phyloP scores from a whole-genome alignment of 2,113 vertebrate genomes.

The Takifugu bimaculatus region DNA sequence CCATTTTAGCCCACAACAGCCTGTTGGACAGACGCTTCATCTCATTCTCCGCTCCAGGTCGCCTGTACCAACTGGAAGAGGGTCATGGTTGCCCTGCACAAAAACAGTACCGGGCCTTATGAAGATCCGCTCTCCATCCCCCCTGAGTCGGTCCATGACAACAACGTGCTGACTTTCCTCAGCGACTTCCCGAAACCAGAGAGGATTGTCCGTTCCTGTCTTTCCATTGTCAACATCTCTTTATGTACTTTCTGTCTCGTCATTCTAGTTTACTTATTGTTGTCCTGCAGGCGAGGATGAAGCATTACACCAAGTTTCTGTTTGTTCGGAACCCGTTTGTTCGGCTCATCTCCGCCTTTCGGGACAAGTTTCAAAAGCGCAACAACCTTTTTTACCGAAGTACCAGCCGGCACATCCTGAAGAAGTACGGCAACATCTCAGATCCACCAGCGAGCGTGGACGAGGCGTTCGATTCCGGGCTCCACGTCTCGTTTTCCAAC shows the following conservation, averaged over 20 bases:
- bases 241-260: neutral
- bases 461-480: neutral
- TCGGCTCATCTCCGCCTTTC: slow-evolving; percentile 42
- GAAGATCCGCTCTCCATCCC: slow-evolving; percentile 8
- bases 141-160: rapidly evolving
- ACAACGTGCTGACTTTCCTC: neutral
- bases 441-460: neutral
- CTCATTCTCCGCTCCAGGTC: slow-evolving; percentile 30
- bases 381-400: neutral
- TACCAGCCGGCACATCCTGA: slow-evolving; percentile 2
- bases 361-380: slow-evolving; percentile 3
- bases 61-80: slow-evolving; percentile 46
- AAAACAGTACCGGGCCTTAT: slow-evolving; percentile 11
- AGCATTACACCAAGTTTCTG: slow-evolving; percentile 51
- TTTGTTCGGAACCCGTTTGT: slow-evolving; percentile 47
- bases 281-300: slow-evolving; percentile 32
- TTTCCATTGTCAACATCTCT: no score
- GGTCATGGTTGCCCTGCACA: slow-evolving; percentile 17
- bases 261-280: neutral
- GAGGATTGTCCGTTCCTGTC: slow-evolving; percentile 23
- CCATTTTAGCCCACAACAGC: neutral
- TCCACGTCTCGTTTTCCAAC: slow-evolving; percentile 20
- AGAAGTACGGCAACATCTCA: neutral
- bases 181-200: slow-evolving; percentile 4
- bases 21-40: neutral